Evolutionary conservation across 2,888 invertebrate genomes (phyloP), one percentile per base, ranked within the genome.

Genomic region (Sisyra nigra): DNA sequence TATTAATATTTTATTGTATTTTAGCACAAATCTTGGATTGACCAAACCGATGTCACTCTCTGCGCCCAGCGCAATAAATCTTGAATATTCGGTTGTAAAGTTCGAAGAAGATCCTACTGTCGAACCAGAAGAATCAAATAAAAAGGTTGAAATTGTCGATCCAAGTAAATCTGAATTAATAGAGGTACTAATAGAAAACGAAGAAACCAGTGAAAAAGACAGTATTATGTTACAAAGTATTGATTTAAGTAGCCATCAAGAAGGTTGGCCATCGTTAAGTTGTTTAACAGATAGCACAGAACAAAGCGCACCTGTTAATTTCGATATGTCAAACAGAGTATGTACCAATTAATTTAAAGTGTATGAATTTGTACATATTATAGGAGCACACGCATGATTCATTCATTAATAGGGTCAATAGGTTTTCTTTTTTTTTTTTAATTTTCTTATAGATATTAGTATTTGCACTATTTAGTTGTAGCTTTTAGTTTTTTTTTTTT

Each of bases 301-400:
- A 55, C 88, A 89, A 57, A 86, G 86, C 54, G 89, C 84, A 33
- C 89, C 91, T 0, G 80, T 91, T 49, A 83, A 87, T 62, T 91
- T 92, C 56, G 91, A 92, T 57, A 81, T 91, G 78, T 87, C 88
- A 45, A 92, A 92, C 62, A 72, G 91, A 56, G 89, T 85, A 57
- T 61, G 68, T 56, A 30, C 24, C 24, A 24, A 24, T 24, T 24
- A 24, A 24, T 1, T 24, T 35, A 34, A 7, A 34, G 34, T 34
- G 34, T 8, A 34, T 34, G 18, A 38, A 2, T 35, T 37, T n/a
- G 13, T 13, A 38, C 14, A 38, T 38, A 18, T 18, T 24, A 7
- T 24, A 24, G 24, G 24, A 24, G 24, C 24, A 24, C 24, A 24
- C 24, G 24, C 24, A 24, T 24, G 24, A 24, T 5, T 37, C 24